These are phyloP conservation scores for Nipponacmea schrenckii DNA, from an alignment of 2,888 invertebrate species.

Conservation along the genomic window DNA sequence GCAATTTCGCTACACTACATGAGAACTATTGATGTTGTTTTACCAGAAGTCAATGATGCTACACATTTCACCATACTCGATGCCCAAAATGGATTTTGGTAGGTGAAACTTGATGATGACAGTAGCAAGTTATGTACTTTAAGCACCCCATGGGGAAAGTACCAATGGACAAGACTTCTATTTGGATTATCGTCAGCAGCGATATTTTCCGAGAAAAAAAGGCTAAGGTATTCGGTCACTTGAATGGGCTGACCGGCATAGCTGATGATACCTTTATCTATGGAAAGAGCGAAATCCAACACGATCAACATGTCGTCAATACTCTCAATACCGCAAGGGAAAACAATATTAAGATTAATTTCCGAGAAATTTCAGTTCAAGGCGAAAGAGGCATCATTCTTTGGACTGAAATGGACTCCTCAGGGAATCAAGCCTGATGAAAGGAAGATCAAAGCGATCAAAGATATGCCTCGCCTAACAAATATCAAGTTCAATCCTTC, in stretches of 20 bases:
- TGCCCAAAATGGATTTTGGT: constrained; percentile 34
- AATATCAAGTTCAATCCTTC: constrained; percentile 17
- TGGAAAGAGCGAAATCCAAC: constrained; percentile 17
- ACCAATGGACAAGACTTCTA: constrained; percentile 31
- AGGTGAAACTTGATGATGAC: constrained; percentile 34
- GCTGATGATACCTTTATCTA: constrained; percentile 32
- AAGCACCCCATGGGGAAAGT: constrained; percentile 32
- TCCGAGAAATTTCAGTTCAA: constrained; percentile 23
- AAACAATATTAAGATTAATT: constrained; percentile 9
- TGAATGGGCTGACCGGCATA: constrained; percentile 20
- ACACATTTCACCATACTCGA: constrained; percentile 28
- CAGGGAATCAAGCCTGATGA: constrained; percentile 22
- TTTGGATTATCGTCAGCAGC: constrained; percentile 30
- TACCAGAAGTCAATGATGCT: constrained; percentile 19
- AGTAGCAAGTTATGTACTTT: constrained; percentile 34
- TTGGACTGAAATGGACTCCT: constrained; percentile 19
- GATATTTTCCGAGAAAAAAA: constrained; percentile 29
- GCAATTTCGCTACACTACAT: too few relatives aligned
- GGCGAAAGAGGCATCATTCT: constrained; percentile 11
- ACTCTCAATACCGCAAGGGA: constrained; percentile 20
- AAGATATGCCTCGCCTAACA: constrained; percentile 20
- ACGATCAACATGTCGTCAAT: constrained; percentile 19
- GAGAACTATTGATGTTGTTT: constrained; percentile 25
- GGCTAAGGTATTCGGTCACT: constrained; percentile 21
- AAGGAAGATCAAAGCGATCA: constrained; percentile 24